These are phyloP conservation scores for Sciurus vulgaris DNA, from an alignment of 2,797 vertebrate species.

Conservation along the genomic window DNA sequence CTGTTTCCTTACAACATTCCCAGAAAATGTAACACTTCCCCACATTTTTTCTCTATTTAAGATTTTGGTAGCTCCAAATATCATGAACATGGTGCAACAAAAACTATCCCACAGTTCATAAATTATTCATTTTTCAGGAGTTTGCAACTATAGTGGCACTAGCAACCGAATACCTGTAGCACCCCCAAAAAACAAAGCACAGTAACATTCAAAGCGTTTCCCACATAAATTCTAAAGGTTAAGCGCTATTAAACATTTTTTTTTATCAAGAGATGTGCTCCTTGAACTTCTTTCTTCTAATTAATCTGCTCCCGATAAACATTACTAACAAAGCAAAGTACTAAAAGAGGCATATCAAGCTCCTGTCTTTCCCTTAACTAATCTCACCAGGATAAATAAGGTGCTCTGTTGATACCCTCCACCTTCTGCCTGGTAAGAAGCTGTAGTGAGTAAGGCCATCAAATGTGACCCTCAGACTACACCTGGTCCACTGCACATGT, in stretches of 20 bases:
- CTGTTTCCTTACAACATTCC: neutral
- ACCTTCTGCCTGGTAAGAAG: neutral
- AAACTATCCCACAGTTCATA: slow-evolving; percentile 72
- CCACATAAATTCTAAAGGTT: slow-evolving; percentile 61
- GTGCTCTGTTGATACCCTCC: neutral
- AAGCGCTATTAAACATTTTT: slow-evolving; percentile 60
- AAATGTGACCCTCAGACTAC: neutral
- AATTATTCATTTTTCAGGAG: slow-evolving; percentile 79
- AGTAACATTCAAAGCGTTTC: slow-evolving; percentile 40
- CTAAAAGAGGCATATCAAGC: neutral
- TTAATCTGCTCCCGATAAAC: slow-evolving; percentile 60
- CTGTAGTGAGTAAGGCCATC: neutral
- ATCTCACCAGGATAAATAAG: slow-evolving; percentile 13
- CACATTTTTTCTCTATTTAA: slow-evolving; percentile 36
- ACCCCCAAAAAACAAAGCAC: slow-evolving; percentile 68
- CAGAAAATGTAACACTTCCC: slow-evolving; percentile 17
- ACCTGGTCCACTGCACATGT: neutral
- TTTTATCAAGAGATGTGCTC: slow-evolving; percentile 73
- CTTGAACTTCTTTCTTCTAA: slow-evolving; percentile 68
- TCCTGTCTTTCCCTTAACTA: neutral
- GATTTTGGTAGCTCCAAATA: slow-evolving; percentile 64
- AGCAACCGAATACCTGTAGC: slow-evolving; percentile 52
- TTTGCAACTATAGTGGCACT: slow-evolving; percentile 61
- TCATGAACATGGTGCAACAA: neutral
- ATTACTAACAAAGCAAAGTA: slow-evolving; percentile 27